Conservation (phyloP, 2,797 vertebrate genomes). For the Tragopan temminckii region DNA sequence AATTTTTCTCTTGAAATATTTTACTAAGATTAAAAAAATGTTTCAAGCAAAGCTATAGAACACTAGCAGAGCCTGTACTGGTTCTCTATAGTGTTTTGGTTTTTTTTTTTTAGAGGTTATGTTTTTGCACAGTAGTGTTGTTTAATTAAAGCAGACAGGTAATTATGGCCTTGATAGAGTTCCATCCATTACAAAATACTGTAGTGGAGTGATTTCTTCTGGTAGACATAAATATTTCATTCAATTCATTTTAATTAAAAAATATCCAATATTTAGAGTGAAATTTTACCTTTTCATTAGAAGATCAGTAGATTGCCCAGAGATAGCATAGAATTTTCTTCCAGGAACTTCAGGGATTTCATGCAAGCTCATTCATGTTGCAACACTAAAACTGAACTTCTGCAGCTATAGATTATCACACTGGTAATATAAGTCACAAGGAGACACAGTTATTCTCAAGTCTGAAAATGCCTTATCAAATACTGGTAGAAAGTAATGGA, state of each 20-base stretch:
- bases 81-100: neutral
- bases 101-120: neutral
- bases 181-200: neutral
- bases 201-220: neutral
- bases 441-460: neutral
- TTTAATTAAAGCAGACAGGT: constrained; percentile 16
- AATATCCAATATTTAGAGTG: neutral
- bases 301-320: neutral
- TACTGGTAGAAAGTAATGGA: neutral
- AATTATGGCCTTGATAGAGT: neutral
- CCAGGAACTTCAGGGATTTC: neutral
- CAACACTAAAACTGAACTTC: neutral
- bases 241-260: neutral
- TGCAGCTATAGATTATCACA: neutral
- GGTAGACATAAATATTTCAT: neutral
- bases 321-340: neutral
- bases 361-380: neutral
- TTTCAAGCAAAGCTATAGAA: neutral
- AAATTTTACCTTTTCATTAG: neutral
- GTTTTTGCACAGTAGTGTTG: neutral
- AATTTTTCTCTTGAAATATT: neutral
- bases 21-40: neutral
- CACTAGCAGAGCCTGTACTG: neutral
- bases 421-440: accelerated
- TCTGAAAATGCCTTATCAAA: neutral